Evolutionary conservation across 2,797 vertebrate species (phyloP).

Genomic region (Taeniopygia guttata): DNA sequence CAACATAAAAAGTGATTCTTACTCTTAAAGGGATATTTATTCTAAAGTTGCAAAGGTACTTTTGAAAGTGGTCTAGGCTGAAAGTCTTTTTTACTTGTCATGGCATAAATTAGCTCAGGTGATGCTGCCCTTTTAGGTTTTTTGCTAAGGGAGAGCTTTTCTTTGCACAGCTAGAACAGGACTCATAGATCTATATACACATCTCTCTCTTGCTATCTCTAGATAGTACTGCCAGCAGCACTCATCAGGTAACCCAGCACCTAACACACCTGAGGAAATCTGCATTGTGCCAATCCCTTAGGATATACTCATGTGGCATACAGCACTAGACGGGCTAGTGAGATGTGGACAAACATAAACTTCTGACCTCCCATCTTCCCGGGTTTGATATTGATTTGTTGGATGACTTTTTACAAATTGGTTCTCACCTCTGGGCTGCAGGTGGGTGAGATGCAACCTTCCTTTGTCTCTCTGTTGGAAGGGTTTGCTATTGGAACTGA

Average conservation of each 20-base stretch:
- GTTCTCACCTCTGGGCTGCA: neutral
- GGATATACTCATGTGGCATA: neutral
- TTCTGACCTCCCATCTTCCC: neutral
- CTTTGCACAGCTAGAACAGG: neutral
- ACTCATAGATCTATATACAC: rapidly evolving
- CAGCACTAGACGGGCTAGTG: neutral
- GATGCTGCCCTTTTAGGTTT: neutral
- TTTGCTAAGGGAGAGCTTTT: neutral
- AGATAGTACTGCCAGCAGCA: neutral
- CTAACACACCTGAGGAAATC: neutral
- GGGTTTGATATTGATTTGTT: neutral
- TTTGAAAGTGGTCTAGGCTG: neutral
- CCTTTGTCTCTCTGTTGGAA: neutral
- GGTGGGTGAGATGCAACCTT: neutral
- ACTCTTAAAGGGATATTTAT: neutral
- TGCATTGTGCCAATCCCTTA: neutral
- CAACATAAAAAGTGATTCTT: neutral
- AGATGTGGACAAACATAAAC: neutral
- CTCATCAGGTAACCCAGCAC: neutral
- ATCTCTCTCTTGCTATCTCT: neutral
- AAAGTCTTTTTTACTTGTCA: neutral
- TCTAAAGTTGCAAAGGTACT: neutral
- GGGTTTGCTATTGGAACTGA: neutral
- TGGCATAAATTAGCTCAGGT: neutral
- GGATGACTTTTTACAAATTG: rapidly evolving